Base-by-base conservation (phyloP, 92 coral and sea anemone genomes). In the Epizoanthus ramosus region DNA sequence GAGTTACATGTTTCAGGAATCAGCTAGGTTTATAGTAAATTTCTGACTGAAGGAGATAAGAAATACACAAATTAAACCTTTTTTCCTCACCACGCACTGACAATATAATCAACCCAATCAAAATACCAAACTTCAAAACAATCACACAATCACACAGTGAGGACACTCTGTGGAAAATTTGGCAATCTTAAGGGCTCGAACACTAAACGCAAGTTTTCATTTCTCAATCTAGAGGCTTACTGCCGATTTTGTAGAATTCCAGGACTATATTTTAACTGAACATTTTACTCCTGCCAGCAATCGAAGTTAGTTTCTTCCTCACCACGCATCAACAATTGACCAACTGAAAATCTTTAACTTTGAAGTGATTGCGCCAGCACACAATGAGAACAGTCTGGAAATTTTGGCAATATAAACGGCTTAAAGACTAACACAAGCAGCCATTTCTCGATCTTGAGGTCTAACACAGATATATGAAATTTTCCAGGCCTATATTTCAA, bases 111-210 rank as follows among this genome's bases (percentile, higher is more conserved):
- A n/a, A n/a, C n/a, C n/a, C n/a, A n/a, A n/a, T n/a, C n/a, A n/a
- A n/a, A n/a, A n/a, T n/a, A n/a, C n/a, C n/a, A n/a, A 77, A 63
- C 88, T 76, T 74, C 79, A 15, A 5, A 37, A 57, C 33, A 23
- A 57, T 57, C 2, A 19, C 61, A 0, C 0, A 16, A 57, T 16
- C 61, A 57, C 61, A 1, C 61, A 57, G 0, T 19, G 61, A 57
- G 61, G 18, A 57, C 13, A 0, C 17, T 57, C 61, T 57, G 61
- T 57, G 61, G 61, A n/a, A n/a, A n/a, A n/a, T n/a, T 57, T 57
- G 0, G 61, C 61, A 57, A 57, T 57, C 13, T 1, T 13, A 57
- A 57, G 17, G 61, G 18, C 61, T 57, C 18, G 61, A 57, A 57
- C 0, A 57, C 0, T 57, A 57, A 57, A n/a, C 61, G 18, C 61